A percentile compares a stretch with the other conserved stretches of the same genome.
Evolutionary conservation across 2,888 invertebrate species (phyloP).

Genomic region (Trypoxylon attenuatum): DNA sequence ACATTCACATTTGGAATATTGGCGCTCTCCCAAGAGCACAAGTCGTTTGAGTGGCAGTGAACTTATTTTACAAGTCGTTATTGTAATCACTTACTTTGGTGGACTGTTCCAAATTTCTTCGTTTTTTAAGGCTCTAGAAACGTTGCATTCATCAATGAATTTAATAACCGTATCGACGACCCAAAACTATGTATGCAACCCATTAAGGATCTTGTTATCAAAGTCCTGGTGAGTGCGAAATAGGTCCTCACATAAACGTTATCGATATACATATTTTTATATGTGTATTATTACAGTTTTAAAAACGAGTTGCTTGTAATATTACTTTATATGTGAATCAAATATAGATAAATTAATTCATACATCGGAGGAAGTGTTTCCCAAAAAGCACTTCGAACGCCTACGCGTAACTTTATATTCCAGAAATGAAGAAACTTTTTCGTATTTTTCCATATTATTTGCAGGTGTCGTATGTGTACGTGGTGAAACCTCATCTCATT

Average conservation of each 20-base stretch:
- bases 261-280: conserved; percentile 18
- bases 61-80: conserved; percentile 64
- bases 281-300: conserved; percentile 43
- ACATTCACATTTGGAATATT: conserved; percentile 66
- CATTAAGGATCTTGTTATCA: conserved; percentile 50
- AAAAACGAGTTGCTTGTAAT: conserved; percentile 46
- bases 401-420: conserved; percentile 31
- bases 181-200: conserved; percentile 62
- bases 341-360: conserved; percentile 38
- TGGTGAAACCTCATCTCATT: conserved; percentile 24
- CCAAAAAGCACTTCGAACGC: conserved; percentile 28
- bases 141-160: conserved; percentile 41
- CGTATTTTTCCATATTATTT: conserved; percentile 20
- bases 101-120: conserved; percentile 61
- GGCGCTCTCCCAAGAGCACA: conserved; percentile 59
- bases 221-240: conserved; percentile 42
- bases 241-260: conserved; percentile 43
- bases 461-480: conserved; percentile 1
- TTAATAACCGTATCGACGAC: conserved; percentile 57
- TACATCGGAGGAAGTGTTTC: conserved; percentile 17
- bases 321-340: conserved; percentile 34
- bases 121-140: conserved; percentile 57
- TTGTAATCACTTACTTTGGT: conserved; percentile 63
- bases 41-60: conserved; percentile 71
- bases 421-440: conserved; percentile 22